phyloP scores from a whole-genome alignment of 2,888 invertebrate genomes.

The Sclerodermus sp. region DNA sequence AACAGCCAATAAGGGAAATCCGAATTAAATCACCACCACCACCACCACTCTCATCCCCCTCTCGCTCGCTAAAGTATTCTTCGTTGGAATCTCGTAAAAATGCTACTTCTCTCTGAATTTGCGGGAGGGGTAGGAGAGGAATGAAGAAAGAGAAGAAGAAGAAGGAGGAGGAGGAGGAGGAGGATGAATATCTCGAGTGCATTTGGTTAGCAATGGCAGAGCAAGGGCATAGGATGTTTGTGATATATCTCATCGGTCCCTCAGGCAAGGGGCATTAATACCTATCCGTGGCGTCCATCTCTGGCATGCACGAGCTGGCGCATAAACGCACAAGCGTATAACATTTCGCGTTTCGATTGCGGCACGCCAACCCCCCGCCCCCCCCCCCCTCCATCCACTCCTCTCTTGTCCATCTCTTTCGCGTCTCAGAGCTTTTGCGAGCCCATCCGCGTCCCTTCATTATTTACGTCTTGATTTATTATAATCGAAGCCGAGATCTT shows the following conservation, averaged over 20 bases:
- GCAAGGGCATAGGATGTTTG: neutral
- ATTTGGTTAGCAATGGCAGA: neutral
- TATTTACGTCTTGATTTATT: slow-evolving; percentile 58
- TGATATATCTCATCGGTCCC: slow-evolving; percentile 13
- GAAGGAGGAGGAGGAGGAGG: no score
- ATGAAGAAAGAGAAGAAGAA: no score
- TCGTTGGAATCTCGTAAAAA: no score
- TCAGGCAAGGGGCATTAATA: slow-evolving; percentile 47
- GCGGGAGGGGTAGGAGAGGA: no score
- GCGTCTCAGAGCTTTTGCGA: slow-evolving; percentile 33
- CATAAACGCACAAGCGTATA: slow-evolving; percentile 4
- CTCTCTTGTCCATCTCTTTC: slow-evolving; percentile 6
- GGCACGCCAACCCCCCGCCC: slow-evolving; percentile 23
- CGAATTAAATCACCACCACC: no score
- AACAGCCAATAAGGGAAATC: no score
- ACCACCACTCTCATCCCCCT: no score
- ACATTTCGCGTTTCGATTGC: slow-evolving; percentile 42
- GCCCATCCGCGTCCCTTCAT: slow-evolving; percentile 44
- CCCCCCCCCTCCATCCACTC: slow-evolving; percentile 17
- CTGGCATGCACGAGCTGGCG: slow-evolving; percentile 18
- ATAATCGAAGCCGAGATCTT: slow-evolving; percentile 47
- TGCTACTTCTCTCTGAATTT: no score
- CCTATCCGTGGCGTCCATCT: slow-evolving; percentile 22
- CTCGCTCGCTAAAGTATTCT: no score
- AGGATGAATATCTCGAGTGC: neutral